A percentile compares a stretch with the other conserved stretches of the same genome.
Conservation (phyloP, 2,113 vertebrate species). For the Fukomys damarensis region DNA sequence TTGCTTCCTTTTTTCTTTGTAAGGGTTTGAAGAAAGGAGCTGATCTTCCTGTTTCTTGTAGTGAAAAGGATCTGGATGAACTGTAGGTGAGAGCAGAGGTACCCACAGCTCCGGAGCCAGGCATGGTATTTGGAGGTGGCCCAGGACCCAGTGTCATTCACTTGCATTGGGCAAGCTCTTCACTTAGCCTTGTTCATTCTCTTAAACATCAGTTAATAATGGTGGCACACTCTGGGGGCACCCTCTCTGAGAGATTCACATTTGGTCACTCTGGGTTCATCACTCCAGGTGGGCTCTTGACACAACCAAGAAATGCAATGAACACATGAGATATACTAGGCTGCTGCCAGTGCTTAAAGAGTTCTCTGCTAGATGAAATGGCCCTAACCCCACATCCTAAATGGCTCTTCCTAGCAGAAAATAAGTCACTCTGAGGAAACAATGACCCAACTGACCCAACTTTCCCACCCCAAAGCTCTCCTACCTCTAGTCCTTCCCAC, state of each 20-base stretch:
- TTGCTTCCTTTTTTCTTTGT: not conserved
- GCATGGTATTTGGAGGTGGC: not conserved
- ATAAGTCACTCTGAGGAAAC: too few species aligned
- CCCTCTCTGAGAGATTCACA: not conserved
- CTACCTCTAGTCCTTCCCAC: too few species aligned
- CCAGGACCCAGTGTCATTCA: not conserved
- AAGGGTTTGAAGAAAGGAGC: slow-evolving; percentile 26
- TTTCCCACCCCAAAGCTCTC: too few species aligned
- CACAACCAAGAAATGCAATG: not conserved
- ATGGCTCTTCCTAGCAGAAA: too few species aligned
- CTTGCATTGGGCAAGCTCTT: fast-evolving
- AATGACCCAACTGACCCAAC: too few species aligned
- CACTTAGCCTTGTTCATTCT: not conserved
- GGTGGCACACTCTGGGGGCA: too few species aligned
- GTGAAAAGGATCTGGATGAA: not conserved
- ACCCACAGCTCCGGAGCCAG: not conserved
- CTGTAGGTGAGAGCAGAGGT: slow-evolving; percentile 28
- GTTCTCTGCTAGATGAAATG: too few species aligned
- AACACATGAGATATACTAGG: not conserved
- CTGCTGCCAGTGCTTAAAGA: not conserved
- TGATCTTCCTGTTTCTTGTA: not conserved
- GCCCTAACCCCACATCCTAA: too few species aligned
- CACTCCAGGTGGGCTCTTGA: not conserved
- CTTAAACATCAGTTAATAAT: not conserved
- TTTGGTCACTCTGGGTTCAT: not conserved